phyloP scores from a whole-genome alignment of 1,140 invertebrate species.

The Drosophila trapezifrons region DNA sequence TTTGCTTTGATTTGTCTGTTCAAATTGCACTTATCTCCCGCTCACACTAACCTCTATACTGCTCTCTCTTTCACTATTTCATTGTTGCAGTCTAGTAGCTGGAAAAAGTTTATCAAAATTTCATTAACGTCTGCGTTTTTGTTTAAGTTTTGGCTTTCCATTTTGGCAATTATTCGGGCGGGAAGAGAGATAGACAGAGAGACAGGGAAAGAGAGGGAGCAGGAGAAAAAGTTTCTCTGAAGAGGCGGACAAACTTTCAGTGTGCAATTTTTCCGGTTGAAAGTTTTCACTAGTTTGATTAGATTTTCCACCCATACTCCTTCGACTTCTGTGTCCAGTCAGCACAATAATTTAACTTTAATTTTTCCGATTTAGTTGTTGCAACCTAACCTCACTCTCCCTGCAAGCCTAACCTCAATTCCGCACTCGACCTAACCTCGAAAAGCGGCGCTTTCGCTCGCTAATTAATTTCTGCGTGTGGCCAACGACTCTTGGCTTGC shows the following conservation, averaged over 20 bases:
- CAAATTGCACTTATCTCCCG: slow-evolving; percentile 39
- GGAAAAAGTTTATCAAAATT: slow-evolving; percentile 77
- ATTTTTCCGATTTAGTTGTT: slow-evolving; percentile 42
- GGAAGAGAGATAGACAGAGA: slow-evolving; percentile 18
- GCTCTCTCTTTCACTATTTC: slow-evolving; percentile 24
- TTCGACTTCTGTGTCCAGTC: slow-evolving; percentile 29
- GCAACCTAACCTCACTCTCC: slow-evolving; percentile 18
- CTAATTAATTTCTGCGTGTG: slow-evolving; percentile 79
- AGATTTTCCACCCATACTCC: slow-evolving; percentile 42
- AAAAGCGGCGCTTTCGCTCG: slow-evolving; percentile 33
- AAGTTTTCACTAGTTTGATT: slow-evolving; percentile 53
- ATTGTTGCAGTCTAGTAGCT: slow-evolving; percentile 52
- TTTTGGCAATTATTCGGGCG: slow-evolving; percentile 69
- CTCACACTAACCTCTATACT: background rate
- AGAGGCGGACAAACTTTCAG: slow-evolving; percentile 48
- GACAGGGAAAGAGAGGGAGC: background rate
- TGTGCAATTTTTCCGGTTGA: slow-evolving; percentile 73
- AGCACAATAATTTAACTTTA: slow-evolving; percentile 55
- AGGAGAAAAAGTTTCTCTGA: slow-evolving; percentile 29
- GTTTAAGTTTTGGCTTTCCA: slow-evolving; percentile 77
- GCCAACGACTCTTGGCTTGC: slow-evolving; percentile 69
- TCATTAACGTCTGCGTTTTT: slow-evolving; percentile 80
- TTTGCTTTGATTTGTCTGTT: slow-evolving; percentile 66
- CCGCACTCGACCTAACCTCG: slow-evolving; percentile 24
- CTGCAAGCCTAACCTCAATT: slow-evolving; percentile 14